Evolutionary conservation across 2,797 vertebrate genomes (phyloP).

Genomic region (Falco cherrug): DNA sequence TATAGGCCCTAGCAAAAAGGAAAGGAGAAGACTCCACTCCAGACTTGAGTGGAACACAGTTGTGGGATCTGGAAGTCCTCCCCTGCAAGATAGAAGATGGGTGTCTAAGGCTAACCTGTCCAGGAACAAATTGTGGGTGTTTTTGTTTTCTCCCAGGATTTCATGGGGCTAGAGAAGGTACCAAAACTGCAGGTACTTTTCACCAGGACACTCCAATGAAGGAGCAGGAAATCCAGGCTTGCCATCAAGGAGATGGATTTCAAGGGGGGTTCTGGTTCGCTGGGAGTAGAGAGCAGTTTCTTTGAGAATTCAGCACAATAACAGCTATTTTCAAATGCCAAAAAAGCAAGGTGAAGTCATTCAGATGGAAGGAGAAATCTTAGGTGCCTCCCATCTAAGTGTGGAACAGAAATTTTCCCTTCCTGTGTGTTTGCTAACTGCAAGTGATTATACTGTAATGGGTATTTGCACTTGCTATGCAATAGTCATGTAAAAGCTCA

Average conservation of each 20-base stretch:
- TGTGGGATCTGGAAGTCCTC: neutral
- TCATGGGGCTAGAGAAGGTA: rapidly evolving
- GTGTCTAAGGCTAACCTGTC: neutral
- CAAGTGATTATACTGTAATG: neutral
- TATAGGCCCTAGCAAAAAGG: neutral
- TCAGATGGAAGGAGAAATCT: neutral
- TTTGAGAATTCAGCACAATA: neutral
- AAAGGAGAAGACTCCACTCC: neutral
- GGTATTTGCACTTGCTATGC: neutral
- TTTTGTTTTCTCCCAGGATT: neutral
- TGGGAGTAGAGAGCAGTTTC: neutral
- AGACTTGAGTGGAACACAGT: rapidly evolving
- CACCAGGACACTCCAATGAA: rapidly evolving
- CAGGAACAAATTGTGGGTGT: neutral
- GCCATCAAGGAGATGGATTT: neutral
- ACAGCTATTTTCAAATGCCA: neutral
- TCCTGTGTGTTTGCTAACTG: neutral
- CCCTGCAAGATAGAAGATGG: neutral
- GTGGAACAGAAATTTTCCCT: neutral
- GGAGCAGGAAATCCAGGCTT: neutral
- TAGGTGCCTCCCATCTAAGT: neutral
- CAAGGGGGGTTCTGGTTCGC: neutral
- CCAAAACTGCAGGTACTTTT: neutral
- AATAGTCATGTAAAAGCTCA: neutral
- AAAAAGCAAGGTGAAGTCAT: neutral